Percentiles rank a stretch among this genome's conserved stretches.
Conservation (phyloP, 23 tunicate genomes). For the Halocynthia roretzi region DNA sequence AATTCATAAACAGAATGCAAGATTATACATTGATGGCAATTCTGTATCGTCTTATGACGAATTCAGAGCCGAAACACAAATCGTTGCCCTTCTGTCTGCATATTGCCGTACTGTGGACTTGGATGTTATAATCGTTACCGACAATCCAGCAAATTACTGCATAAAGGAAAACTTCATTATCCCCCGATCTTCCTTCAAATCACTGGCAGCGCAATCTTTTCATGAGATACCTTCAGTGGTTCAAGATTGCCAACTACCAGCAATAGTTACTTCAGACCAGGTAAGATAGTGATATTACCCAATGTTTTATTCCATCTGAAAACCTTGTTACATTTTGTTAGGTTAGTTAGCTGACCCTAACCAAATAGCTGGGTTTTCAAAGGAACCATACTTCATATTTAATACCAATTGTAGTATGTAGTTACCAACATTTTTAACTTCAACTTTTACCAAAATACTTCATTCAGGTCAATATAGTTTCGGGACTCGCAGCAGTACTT, state of each 20-base stretch:
- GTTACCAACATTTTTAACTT: no score
- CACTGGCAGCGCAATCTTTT: neutral
- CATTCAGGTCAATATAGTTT: constrained; percentile 27
- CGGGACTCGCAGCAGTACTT: constrained; percentile 71
- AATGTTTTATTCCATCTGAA: neutral
- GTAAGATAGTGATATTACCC: neutral
- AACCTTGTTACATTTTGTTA: neutral
- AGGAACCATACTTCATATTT: no score
- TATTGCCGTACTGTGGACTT: constrained; percentile 20
- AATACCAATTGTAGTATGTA: no score
- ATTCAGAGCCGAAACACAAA: constrained; percentile 44
- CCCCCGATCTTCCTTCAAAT: constrained; percentile 19
- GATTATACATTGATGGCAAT: no score
- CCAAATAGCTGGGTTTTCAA: no score
- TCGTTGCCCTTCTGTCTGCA: constrained; percentile 21
- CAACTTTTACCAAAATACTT: no score
- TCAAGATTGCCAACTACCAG: constrained; percentile 49
- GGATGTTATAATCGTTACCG: constrained; percentile 17
- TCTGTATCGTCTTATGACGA: no score
- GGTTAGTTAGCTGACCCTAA: no score
- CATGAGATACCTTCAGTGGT: constrained; percentile 16
- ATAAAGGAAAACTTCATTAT: constrained; percentile 2
- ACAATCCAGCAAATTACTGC: neutral
- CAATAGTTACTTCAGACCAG: constrained; percentile 17
- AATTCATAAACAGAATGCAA: no score